A percentile compares a stretch with the other conserved stretches of the same genome.
phyloP scores from a whole-genome alignment of 2,888 invertebrate species.

The Ichneumoninae sp. region DNA sequence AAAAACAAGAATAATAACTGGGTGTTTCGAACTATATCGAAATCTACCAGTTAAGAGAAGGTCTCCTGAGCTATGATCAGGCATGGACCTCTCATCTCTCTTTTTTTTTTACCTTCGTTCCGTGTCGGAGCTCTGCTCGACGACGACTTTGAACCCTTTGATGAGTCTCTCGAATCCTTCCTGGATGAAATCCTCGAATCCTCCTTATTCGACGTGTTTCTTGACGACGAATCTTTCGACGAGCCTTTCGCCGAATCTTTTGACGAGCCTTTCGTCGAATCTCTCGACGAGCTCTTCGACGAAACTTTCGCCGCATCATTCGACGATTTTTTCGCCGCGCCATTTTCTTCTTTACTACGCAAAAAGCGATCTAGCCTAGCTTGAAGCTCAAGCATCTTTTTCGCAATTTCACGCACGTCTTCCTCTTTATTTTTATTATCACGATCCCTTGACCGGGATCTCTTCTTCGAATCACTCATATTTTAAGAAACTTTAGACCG shows the following conservation, averaged over 20 bases:
- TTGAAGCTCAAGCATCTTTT: constrained; percentile 26
- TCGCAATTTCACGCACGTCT: not conserved
- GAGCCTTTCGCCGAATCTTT: not conserved
- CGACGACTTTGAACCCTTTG: too few relatives aligned
- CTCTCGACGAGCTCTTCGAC: too few relatives aligned
- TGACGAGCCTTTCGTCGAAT: too few relatives aligned
- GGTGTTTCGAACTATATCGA: constrained; percentile 3
- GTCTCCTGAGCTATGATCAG: not conserved
- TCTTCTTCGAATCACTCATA: constrained; percentile 3
- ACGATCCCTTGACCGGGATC: not conserved
- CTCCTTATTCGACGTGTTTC: too few relatives aligned
- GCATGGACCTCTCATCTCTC: not conserved
- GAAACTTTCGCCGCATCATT: not conserved
- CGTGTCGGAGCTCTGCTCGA: too few relatives aligned
- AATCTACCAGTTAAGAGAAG: constrained; percentile 7
- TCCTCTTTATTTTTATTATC: not conserved
- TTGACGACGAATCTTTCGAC: not conserved
- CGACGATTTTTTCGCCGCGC: too few relatives aligned
- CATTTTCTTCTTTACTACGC: not conserved
- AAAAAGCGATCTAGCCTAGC: constrained; percentile 13
- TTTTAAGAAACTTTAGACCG: too few relatives aligned
- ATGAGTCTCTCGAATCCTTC: not conserved
- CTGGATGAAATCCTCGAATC: not conserved
- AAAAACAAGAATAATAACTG: constrained; percentile 6
- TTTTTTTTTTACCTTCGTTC: too few relatives aligned